Evolutionary conservation across 2,888 invertebrate genomes (phyloP), one percentile per base, ranked within the genome.

Genomic region (Xylocampa areola): DNA sequence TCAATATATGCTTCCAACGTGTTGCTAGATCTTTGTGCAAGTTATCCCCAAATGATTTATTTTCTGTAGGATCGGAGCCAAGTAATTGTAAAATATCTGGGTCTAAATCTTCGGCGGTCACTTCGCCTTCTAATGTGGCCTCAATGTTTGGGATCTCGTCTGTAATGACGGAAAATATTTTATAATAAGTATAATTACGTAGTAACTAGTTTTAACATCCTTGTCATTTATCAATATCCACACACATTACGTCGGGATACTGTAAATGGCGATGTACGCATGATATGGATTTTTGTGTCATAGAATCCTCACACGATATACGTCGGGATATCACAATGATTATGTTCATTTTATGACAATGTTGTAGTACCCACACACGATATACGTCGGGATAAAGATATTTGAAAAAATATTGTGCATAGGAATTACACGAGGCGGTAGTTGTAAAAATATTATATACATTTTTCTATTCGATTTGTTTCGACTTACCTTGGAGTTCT

Each of bases 61-160:
- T 19, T 29, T n/a, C 0, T 11, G 36, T 21, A 8, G 43, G 36
- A 10, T 43, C 32, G 13, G 19, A 14, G 5, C 52, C 17, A 4
- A 39, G 7, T 19, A 32, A 5, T 30, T 44, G 14, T 1, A 52
- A 37, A 13, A 37, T 32, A 14, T 52, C 51, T 1, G 44, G 44
- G 4, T 44, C 23, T 7, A 52, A 17, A 41, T 40, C 32, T 0
- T 37, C 19, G 8, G 16, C 29, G 2, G 11, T 29, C 0, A 1
- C 29, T 13, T 29, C 29, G 11, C 2, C 11, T 11, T 11, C 29
- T 29, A 29, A 13, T 29, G 29, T n/a, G 4, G 11, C 13, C 29
- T 29, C 29, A 13, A 11, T 11, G 10, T 3, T 29, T 2, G 11
- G 29, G 29, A 29, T 29, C 29, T 29, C 29, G 11, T 17, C 10